phyloP scores from a whole-genome alignment of 2,888 invertebrate genomes.

The Julus scandinavius region DNA sequence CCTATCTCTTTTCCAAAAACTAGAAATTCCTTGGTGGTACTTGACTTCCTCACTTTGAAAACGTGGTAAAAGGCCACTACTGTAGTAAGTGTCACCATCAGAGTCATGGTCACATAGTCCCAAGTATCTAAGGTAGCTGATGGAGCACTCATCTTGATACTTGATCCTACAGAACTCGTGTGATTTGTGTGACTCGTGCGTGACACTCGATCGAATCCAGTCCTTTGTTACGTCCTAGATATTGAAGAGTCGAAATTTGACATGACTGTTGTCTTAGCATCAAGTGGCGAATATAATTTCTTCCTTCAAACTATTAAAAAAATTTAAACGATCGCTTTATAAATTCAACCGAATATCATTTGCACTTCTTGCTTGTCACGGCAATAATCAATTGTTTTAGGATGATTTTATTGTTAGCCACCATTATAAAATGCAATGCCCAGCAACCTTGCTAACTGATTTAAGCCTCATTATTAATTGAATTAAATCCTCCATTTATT shows the following conservation, averaged over 20 bases:
- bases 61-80: conserved; percentile 52
- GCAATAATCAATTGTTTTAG: conserved; percentile 24
- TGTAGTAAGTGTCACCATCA: conserved; percentile 43
- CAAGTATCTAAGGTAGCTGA: conserved; percentile 47
- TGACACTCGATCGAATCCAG: not conserved
- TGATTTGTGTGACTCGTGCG: not conserved
- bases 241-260: not conserved
- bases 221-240: not conserved
- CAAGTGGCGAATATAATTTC: not conserved
- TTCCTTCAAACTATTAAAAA: not conserved
- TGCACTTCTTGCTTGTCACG: not conserved
- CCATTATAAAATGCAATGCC: not conserved
- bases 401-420: not conserved
- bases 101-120: conserved; percentile 51
- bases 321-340: not conserved
- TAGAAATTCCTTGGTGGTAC: conserved; percentile 52
- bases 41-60: conserved; percentile 44
- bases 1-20: conserved; percentile 49
- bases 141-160: not conserved
- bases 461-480: not conserved
- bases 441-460: not conserved
- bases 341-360: conserved; percentile 12
- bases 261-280: not conserved
- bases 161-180: not conserved
- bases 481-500: conserved; percentile 14